phyloP scores from a whole-genome alignment of 2,888 invertebrate genomes.

The Amblyteles armatorius region DNA sequence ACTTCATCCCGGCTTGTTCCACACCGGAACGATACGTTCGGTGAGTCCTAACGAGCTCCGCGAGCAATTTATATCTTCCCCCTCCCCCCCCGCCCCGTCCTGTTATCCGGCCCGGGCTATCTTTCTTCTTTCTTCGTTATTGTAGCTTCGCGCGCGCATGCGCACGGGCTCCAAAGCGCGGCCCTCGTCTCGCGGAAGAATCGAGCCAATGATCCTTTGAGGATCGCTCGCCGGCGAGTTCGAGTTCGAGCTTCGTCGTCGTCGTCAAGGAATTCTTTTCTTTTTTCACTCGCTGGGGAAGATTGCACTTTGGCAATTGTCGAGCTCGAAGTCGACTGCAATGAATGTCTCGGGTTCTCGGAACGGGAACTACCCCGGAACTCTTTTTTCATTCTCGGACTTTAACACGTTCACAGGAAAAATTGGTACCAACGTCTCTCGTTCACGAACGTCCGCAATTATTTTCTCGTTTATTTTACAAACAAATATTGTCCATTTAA shows the following conservation, averaged over 20 bases:
- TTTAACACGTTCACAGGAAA: too few relatives aligned
- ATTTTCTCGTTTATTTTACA: too few relatives aligned
- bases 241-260: slow-evolving; percentile 19
- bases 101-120: slow-evolving; percentile 3
- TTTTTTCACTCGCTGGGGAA: too few relatives aligned
- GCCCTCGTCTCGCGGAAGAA: slow-evolving; percentile 22
- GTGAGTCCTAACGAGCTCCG: slow-evolving; percentile 60
- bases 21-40: slow-evolving; percentile 60
- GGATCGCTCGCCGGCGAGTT: slow-evolving; percentile 9
- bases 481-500: too few relatives aligned
- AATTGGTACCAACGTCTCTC: too few relatives aligned
- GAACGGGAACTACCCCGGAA: neutral
- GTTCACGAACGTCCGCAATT: too few relatives aligned
- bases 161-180: neutral
- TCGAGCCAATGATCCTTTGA: slow-evolving; percentile 44
- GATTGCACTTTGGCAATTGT: too few relatives aligned
- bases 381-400: neutral
- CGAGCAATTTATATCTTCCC: slow-evolving; percentile 59
- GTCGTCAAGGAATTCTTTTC: too few relatives aligned
- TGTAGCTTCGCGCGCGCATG: neutral
- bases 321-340: too few relatives aligned
- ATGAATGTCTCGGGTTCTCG: too few relatives aligned
- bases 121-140: slow-evolving; percentile 33
- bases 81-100: neutral
- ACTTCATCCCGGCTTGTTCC: slow-evolving; percentile 53